Percentiles rank a stretch among this genome's conserved stretches.
Evolutionary conservation across 2,113 vertebrate species (phyloP).

Genomic region (Nannospalax galili): DNA sequence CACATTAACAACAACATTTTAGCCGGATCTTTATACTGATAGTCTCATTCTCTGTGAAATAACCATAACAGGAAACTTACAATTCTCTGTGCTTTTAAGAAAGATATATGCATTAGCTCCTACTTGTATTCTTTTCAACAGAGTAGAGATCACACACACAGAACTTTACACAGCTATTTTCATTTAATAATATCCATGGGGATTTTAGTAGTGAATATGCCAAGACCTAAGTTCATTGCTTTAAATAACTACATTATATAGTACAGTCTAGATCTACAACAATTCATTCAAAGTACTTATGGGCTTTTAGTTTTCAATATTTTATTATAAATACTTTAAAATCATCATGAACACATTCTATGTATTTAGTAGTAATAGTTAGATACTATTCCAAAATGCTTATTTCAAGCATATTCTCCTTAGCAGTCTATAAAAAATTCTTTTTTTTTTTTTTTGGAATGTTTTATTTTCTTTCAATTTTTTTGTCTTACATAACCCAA

Average conservation of each 20-base stretch:
- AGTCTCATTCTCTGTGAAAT: background rate
- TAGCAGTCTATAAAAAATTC: background rate
- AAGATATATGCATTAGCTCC: background rate
- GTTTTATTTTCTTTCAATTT: no score
- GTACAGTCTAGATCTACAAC: background rate
- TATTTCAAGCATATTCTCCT: background rate
- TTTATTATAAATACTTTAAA: no score
- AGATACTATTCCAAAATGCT: conserved; percentile 12
- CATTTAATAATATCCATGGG: background rate
- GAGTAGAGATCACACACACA: background rate
- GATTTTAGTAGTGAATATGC: background rate
- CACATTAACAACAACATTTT: conserved; percentile 4
- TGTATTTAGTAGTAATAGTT: background rate
- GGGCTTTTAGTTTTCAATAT: background rate
- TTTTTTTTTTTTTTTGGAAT: no score
- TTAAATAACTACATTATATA: conserved; percentile 16
- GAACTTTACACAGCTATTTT: background rate
- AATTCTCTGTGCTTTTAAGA: background rate
- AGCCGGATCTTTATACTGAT: background rate
- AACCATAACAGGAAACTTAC: background rate
- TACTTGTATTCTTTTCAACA: conserved; percentile 15
- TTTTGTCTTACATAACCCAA: no score
- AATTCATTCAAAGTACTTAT: background rate
- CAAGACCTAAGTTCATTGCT: background rate
- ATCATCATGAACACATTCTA: background rate